phyloP scores from a whole-genome alignment of 2,888 invertebrate species.

The Drosophila pseudotalamancana region DNA sequence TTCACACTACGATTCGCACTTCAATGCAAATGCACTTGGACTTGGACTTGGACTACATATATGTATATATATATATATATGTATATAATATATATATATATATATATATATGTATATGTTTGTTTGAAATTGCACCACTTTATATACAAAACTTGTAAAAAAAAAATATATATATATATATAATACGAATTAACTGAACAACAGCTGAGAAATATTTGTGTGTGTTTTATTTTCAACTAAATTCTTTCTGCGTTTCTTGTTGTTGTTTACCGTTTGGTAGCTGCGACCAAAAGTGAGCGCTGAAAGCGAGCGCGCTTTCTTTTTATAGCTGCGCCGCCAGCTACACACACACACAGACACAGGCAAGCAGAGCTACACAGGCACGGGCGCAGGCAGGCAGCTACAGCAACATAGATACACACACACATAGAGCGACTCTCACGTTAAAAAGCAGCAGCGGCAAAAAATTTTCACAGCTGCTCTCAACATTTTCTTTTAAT shows the following conservation, averaged over 20 bases:
- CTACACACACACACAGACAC: slow-evolving; percentile 14
- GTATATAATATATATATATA: too few species aligned
- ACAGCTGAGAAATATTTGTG: slow-evolving; percentile 1
- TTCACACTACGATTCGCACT: slow-evolving; percentile 47
- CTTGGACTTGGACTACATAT: slow-evolving; percentile 44
- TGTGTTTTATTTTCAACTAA: slow-evolving; percentile 3
- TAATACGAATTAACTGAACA: slow-evolving; percentile 15
- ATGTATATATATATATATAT: slow-evolving; percentile 21
- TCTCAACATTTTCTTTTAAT: slow-evolving; percentile 63
- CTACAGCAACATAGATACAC: slow-evolving; percentile 9
- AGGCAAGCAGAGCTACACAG: slow-evolving; percentile 12
- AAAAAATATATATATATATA: background rate
- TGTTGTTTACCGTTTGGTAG: slow-evolving; percentile 69
- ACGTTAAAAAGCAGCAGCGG: slow-evolving; percentile 34
- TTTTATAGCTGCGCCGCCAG: slow-evolving; percentile 65
- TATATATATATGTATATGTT: too few species aligned
- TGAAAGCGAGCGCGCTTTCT: slow-evolving; percentile 65
- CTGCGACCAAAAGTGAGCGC: slow-evolving; percentile 83
- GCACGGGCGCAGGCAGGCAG: background rate
- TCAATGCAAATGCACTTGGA: slow-evolving; percentile 57
- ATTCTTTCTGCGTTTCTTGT: slow-evolving; percentile 25
- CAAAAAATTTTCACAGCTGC: slow-evolving; percentile 49
- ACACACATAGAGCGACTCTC: slow-evolving; percentile 1
- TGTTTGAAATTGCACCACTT: slow-evolving; percentile 31
- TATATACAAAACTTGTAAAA: slow-evolving; percentile 17